Evolutionary conservation across 2,113 vertebrate species (phyloP).

Genomic region (Progne subis): DNA sequence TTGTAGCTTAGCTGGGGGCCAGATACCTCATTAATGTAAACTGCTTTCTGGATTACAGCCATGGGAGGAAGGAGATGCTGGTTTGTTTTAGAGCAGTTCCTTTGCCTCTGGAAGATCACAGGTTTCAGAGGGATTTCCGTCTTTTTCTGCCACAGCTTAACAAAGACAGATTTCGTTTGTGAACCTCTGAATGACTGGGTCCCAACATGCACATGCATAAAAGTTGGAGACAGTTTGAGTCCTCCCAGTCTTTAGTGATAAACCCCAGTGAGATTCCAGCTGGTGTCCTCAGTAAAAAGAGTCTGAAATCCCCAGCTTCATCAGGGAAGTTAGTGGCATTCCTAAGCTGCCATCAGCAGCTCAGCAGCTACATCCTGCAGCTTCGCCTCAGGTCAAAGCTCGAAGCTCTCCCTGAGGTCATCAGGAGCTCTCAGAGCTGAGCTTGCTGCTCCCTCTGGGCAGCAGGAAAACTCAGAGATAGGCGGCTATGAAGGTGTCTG

Average conservation of each 20-base stretch:
- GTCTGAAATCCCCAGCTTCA: neutral
- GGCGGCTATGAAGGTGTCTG: neutral
- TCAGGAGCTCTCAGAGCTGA: neutral
- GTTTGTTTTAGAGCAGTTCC: slow-evolving; percentile 24
- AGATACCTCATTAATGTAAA: neutral
- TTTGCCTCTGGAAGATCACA: slow-evolving; percentile 29
- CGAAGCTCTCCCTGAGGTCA: neutral
- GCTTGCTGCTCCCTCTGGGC: neutral
- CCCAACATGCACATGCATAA: neutral
- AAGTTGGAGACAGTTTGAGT: neutral
- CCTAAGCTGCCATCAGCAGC: neutral
- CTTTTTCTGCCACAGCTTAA: neutral
- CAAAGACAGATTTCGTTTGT: neutral
- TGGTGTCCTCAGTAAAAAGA: neutral
- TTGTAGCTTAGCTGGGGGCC: neutral
- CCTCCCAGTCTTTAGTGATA: neutral
- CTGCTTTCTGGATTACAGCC: slow-evolving; percentile 2
- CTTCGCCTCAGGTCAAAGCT: neutral
- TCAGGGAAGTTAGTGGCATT: neutral
- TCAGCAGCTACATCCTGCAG: neutral
- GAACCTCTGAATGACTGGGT: neutral
- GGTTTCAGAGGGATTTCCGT: neutral
- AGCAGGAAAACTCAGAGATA: neutral
- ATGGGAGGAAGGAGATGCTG: neutral
- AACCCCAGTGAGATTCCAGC: neutral